Base-by-base conservation (phyloP, 2,113 vertebrate genomes). In the Pangasianodon gigas region DNA sequence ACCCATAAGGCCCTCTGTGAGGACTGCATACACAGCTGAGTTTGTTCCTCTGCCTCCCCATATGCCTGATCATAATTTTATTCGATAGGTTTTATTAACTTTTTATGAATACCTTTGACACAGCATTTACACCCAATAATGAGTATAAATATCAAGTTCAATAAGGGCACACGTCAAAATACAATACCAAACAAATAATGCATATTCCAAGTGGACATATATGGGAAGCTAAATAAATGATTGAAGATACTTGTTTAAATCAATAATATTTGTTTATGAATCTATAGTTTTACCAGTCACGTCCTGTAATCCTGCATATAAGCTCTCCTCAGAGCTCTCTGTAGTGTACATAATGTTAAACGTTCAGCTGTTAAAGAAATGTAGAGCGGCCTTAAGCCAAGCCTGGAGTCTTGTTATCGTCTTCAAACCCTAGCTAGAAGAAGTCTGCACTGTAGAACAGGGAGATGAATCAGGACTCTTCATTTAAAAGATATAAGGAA, bases 1-100 rank as follows among this genome's bases (percentile, higher is more conserved):
- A 37, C 75, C 58, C 86, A 56, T 86, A 65, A 69, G 87, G 77
- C 74, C 67, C 79, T 46, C 75, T 71, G 77, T 90, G 52, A 84
- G 67, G 65, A 18, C 51, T 74, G 52, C 80, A 58, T 74, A 13
- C 41, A 69, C 65, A 60, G 54, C 46, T 54, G 26, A 58, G 6
- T 44, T 52, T 84, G 77, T 29, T 37, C 11, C 52, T 65, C 19
- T 24, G 21, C 71, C 79, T 56, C n/a, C 58, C 58, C 6, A 37
- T 82, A 10, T 13, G 26, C 16, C 3, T 80, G 75, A 29, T 51
- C 4, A 4, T 51, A 51, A 51, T 48, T 79, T 41, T 32, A 74
- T 74, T 74, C 8, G 18, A 74, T 74, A 74, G 14, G 16, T 71
- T 75, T 75, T 44, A 44, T 75, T 44, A 75, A 79, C 44, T 26